Base-by-base conservation (phyloP, 1,140 invertebrate species). In the Venustaconcha ellipsiformis region DNA sequence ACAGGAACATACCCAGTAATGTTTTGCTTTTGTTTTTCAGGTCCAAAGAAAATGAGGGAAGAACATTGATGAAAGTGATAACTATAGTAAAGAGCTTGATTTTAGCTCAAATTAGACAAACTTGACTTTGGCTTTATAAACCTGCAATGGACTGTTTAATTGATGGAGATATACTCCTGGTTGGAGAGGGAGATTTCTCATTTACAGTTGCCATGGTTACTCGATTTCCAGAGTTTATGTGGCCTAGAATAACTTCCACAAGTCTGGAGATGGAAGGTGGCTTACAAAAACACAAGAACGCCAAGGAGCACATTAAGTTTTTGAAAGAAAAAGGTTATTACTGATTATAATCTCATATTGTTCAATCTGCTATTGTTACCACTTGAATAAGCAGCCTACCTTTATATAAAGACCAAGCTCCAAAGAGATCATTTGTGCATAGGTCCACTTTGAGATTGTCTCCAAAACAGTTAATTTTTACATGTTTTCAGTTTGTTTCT, bases 121-220 rank as follows among this genome's bases (percentile, higher is more conserved):
- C 4, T 30, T 30, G 37, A 48, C 37, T 48, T 0, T 48, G 37
- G 11, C 6, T 8, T 48, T 48, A 48, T 48, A 48, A 48, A 48
- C 37, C 5, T 48, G 37, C 37, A 48, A 85, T 84, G 82, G 78
- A 82, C 62, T 18, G 18, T 23, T 65, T 72, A 63, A 56, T 72
- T 11, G 65, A 74, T n/a, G 86, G 84, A 14, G 37, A 70, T 1
- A 72, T 86, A 30, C 74, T 89, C 37, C 78, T 93, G 15, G 85
- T 93, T 66, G 92, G 92, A 57, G 92, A 93, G 84, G 92, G 92
- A 1, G 92, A 93, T 84, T 93, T 93, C 86, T 92, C 92, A 17
- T 92, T 93, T 83, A 84, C 91, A 56, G 84, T 90, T 26, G 88
- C 88, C n/a, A 83, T 93, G 64, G 56, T 88, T 56, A 80, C 84